A percentile compares a stretch with the other conserved stretches of the same genome.
These are phyloP conservation scores for Mastacembelus armatus DNA, from an alignment of 2,797 vertebrate genomes.

Conservation along the genomic window DNA sequence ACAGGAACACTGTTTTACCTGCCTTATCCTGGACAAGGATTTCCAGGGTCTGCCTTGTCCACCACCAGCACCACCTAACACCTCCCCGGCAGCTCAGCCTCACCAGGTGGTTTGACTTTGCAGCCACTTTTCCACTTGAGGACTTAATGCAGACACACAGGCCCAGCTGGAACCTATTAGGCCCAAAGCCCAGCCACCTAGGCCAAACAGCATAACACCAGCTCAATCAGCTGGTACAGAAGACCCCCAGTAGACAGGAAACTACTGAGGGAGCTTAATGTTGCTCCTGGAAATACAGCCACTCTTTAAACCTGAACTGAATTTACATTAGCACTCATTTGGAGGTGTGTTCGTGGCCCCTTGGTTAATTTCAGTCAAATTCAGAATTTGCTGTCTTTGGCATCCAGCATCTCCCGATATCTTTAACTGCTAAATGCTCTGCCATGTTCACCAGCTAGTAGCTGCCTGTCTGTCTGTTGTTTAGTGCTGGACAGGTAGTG, in stretches of 20 bases:
- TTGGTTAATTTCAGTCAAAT: too few species aligned
- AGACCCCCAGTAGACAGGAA: conserved; percentile 46
- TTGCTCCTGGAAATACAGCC: conserved; percentile 25
- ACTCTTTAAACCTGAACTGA: conserved; percentile 9
- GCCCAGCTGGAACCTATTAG: conserved; percentile 93
- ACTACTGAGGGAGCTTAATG: not conserved
- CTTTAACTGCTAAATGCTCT: too few species aligned
- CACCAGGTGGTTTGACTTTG: conserved; percentile 98
- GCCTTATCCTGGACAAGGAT: not conserved
- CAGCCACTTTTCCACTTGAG: conserved; percentile 96
- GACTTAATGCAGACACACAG: conserved; percentile 91
- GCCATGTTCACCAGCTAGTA: too few species aligned
- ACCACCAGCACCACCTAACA: conserved; percentile 80
- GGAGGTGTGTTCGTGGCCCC: too few species aligned
- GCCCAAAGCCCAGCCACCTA: conserved; percentile 70
- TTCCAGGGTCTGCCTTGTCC: conserved; percentile 35
- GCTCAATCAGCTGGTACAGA: conserved; percentile 81
- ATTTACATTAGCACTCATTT: not conserved
- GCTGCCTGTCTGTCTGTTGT: too few species aligned
- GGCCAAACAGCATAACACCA: conserved; percentile 79
- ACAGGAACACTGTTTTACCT: not conserved
- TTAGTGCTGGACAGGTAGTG: too few species aligned
- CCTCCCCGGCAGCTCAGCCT: conserved; percentile 86
- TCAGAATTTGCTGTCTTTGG: too few species aligned
- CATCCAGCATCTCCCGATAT: too few species aligned